phyloP scores from a whole-genome alignment of 1,140 invertebrate species.

The Drosophila quadrilineata region DNA sequence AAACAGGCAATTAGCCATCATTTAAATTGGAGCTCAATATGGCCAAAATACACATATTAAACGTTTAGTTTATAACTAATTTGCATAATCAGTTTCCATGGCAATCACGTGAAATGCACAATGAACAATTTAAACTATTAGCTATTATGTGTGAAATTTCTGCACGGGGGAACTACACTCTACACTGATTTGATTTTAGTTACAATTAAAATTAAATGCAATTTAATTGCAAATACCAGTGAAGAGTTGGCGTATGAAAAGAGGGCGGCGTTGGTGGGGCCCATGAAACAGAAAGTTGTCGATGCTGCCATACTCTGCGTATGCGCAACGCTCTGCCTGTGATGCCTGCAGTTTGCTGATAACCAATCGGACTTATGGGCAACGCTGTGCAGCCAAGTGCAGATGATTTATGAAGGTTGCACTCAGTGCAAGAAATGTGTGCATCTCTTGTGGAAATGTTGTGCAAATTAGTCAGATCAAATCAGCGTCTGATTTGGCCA shows the following conservation, averaged over 20 bases:
- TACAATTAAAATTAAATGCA: conserved; percentile 51
- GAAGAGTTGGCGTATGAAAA: conserved; percentile 57
- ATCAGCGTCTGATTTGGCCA: conserved; percentile 28
- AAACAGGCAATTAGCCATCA: conserved; percentile 30
- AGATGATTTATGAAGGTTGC: conserved; percentile 41
- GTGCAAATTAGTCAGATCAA: conserved; percentile 15
- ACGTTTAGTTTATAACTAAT: conserved; percentile 36
- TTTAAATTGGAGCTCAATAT: conserved; percentile 57
- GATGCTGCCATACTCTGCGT: conserved; percentile 16
- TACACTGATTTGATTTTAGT: neutral
- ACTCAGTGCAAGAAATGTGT: conserved; percentile 15
- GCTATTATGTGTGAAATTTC: conserved; percentile 54
- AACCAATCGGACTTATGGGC: too few species aligned
- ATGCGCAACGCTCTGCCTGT: conserved; percentile 36
- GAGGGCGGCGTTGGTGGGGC: conserved; percentile 13
- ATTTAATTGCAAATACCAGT: conserved; percentile 57
- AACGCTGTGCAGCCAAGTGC: conserved; percentile 44
- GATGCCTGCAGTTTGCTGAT: too few species aligned
- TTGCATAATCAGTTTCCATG: conserved; percentile 55
- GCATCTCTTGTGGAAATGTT: conserved; percentile 38
- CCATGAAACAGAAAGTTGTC: conserved; percentile 46
- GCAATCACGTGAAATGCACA: conserved; percentile 62
- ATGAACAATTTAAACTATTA: too few species aligned
- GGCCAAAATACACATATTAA: conserved; percentile 50
- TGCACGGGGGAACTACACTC: neutral